Conservation (phyloP, 2,113 vertebrate species). For the Benitochromis conjunctus region DNA sequence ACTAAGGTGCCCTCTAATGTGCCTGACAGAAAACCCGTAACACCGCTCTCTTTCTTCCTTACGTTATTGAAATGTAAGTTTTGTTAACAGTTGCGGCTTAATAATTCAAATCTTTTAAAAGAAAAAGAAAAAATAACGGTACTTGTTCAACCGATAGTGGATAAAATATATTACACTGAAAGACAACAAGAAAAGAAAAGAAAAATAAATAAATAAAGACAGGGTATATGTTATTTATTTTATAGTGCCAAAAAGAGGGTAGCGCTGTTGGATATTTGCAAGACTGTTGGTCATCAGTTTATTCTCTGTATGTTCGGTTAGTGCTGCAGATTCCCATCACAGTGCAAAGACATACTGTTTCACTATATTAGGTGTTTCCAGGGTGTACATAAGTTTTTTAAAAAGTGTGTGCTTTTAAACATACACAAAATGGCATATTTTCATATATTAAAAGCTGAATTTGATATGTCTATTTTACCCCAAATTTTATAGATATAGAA, state of each 20-base stretch:
- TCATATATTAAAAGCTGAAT: not conserved
- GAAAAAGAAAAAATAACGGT: not conserved
- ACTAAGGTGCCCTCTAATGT: not conserved
- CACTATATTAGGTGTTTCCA: not conserved
- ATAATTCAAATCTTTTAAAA: not conserved
- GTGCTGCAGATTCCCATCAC: not conserved
- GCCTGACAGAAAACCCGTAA: conserved; percentile 53
- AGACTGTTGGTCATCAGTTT: not conserved
- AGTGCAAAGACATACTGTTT: not conserved
- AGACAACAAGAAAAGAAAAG: not conserved
- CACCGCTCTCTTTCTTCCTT: not conserved
- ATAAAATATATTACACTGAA: not conserved
- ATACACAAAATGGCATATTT: not conserved
- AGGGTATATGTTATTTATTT: not conserved
- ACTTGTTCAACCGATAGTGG: not conserved
- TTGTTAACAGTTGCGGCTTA: not conserved
- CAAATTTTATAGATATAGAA: not conserved
- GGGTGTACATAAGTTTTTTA: not conserved
- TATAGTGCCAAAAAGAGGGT: not conserved
- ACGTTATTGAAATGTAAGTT: not conserved
- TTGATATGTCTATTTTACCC: not conserved
- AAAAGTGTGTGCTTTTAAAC: not conserved
- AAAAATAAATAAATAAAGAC: not conserved
- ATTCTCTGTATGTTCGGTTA: not conserved
- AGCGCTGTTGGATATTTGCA: not conserved